Base-by-base conservation (phyloP, 2,113 vertebrate genomes). In the Mastomys natalensis region DNA sequence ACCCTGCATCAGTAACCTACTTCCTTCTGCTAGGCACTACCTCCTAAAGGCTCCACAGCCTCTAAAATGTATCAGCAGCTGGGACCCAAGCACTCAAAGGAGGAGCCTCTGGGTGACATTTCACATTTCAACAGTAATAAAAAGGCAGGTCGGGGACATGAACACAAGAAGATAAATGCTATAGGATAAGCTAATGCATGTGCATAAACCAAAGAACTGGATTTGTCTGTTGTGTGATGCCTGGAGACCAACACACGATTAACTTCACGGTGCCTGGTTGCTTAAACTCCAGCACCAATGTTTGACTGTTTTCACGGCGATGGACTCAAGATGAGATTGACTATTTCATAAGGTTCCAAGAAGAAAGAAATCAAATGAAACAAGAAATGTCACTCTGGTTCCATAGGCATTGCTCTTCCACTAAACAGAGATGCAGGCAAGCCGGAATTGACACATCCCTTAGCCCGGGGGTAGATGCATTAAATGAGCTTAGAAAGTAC, bases 231-330 rank as follows among this genome's bases (percentile, higher is more conserved):
- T 11, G 3, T 15, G 7, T 43, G 40, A 62, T 40, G 31, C 26
- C 53, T 48, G 13, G 40, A 26, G 31, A 21, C 37, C 21, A 40
- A 21, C 0, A 4, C 3, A 37, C 6, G 4, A 31, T 58, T 86
- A n/a, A 84, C 70, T 48, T 89, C 16, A 16, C 1, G 11, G 3
- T 13, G 37, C 60, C 62, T 2, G 72, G 5, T 16, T 70, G 6
- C 15, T 0, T 73, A 43, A 72, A 31, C 74, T 17, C 0, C 0
- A 48, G 40, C 9, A 48, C 21, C 37, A 0, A 24, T 29, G 60
- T 80, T 78, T 37, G 26, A 91, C 43, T 0, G 4, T 81, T 55
- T 58, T 92, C 7, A 29, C 0, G 55, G 45, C 48, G 85, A 45
- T 1, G 40, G 68, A 68, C 19, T 8, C 13, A 43, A 34, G 19